These are phyloP conservation scores for Danaus plexippus DNA, from an alignment of 1,140 invertebrate species.

Conservation along the genomic window DNA sequence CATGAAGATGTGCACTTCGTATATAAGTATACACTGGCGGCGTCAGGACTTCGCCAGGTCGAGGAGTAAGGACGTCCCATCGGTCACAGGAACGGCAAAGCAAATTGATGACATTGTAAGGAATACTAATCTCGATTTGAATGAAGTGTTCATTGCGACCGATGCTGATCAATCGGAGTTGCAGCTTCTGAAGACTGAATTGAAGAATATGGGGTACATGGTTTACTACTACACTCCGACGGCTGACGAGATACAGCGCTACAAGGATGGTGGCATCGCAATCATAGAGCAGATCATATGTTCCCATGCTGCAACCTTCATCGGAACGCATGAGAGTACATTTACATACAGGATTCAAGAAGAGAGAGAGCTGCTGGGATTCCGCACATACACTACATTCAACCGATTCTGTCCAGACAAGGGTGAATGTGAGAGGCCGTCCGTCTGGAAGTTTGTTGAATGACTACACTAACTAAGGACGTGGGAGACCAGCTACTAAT, in stretches of 20 bases:
- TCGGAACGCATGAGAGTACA: conserved; percentile 95
- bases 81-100: conserved; percentile 77
- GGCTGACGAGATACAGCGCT: conserved; percentile 70
- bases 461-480: too few species aligned
- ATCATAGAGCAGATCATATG: conserved; percentile 98
- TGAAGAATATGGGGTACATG: conserved; percentile 35
- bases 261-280: conserved; percentile 90
- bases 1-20: conserved; percentile 79
- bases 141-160: conserved; percentile 85
- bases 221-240: conserved; percentile 48
- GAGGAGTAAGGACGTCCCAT: conserved; percentile 79
- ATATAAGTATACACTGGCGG: conserved; percentile 86
- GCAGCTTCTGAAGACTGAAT: conserved; percentile 48
- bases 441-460: conserved; percentile 36
- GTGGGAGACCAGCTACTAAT: too few species aligned
- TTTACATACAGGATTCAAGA: conserved; percentile 98
- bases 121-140: conserved; percentile 70
- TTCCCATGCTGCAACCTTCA: conserved; percentile 88
- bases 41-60: conserved; percentile 86
- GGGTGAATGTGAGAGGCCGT: conserved; percentile 53
- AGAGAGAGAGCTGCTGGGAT: conserved; percentile 95
- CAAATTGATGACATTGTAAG: conserved; percentile 78
- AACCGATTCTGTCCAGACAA: conserved; percentile 84
- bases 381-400: conserved; percentile 86
- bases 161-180: conserved; percentile 79